Conservation (phyloP, 2,797 vertebrate species). For the Cyprinella venusta region DNA sequence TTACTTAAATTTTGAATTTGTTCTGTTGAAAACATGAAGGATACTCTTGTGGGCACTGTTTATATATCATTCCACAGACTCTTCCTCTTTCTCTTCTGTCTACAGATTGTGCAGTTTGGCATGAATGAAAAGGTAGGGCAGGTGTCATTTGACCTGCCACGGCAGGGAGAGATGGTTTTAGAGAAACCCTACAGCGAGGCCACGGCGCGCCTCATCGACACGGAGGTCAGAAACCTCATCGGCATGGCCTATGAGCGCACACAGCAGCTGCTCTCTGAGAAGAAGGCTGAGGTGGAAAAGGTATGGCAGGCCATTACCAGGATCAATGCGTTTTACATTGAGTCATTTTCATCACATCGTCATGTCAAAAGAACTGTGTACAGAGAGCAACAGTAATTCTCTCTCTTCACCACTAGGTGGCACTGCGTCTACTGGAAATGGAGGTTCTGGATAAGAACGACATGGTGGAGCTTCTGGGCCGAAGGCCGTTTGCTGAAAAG, state of each 20-base stretch:
- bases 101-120: constrained; percentile 95
- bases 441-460: constrained; percentile 94
- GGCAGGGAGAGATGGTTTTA: constrained; percentile 92
- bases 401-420: constrained; percentile 82
- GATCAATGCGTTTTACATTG: background rate
- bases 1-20: background rate
- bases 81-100: background rate
- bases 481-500: constrained; percentile 91
- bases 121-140: constrained; percentile 97
- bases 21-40: too few species aligned
- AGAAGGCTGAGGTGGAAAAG: constrained; percentile 92
- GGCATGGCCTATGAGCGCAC: constrained; percentile 85
- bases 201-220: constrained; percentile 91
- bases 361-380: background rate
- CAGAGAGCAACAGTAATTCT: constrained; percentile 1
- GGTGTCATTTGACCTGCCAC: constrained; percentile 94
- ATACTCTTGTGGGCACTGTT: too few species aligned
- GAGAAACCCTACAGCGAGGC: constrained; percentile 98
- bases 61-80: background rate
- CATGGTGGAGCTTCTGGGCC: constrained; percentile 92
- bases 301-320: constrained; percentile 65
- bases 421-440: constrained; percentile 89
- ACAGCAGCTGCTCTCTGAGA: constrained; percentile 81
- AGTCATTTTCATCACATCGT: background rate
- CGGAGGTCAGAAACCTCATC: constrained; percentile 89